Percentiles rank a stretch among this genome's conserved stretches.
Evolutionary conservation across 2,888 invertebrate species (phyloP).

Genomic region (Coelopa pilipes): DNA sequence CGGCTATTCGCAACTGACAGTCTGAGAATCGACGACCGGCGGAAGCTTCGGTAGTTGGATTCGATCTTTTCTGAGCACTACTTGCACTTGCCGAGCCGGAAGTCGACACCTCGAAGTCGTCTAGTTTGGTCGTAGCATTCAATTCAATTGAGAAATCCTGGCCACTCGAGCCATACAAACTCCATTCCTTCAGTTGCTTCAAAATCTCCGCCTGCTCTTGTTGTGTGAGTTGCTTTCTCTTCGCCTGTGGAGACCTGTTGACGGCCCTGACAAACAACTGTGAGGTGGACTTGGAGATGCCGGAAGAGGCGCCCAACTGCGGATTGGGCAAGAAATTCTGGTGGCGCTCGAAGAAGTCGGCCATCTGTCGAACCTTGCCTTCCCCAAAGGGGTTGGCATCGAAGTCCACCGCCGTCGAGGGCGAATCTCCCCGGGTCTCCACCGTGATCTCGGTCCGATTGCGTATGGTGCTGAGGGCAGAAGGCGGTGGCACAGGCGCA

Average conservation of each 20-base stretch:
- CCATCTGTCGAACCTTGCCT: constrained; percentile 77
- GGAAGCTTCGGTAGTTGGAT: constrained; percentile 1
- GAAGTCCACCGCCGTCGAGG: constrained; percentile 10
- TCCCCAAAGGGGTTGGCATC: constrained; percentile 68
- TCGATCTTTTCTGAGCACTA: neutral
- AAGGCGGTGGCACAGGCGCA: constrained; percentile 6
- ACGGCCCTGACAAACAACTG: constrained; percentile 44
- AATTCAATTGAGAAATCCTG: constrained; percentile 50
- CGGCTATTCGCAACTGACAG: constrained; percentile 5
- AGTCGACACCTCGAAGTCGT: no score
- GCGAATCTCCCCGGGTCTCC: neutral
- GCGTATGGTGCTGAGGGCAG: constrained; percentile 31
- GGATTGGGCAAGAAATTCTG: constrained; percentile 43
- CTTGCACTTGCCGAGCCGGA: no score
- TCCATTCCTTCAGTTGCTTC: constrained; percentile 65
- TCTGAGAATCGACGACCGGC: neutral
- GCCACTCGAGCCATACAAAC: constrained; percentile 61
- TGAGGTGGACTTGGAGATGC: constrained; percentile 56
- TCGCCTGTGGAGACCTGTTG: constrained; percentile 27
- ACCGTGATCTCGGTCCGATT: neutral
- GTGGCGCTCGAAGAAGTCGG: constrained; percentile 73
- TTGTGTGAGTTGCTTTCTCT: constrained; percentile 52
- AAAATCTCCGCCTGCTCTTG: constrained; percentile 59
- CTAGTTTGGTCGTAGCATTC: no score
- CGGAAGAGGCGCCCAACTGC: neutral